Conservation (phyloP, 1,140 invertebrate species). For the Drosophila busckii region DNA sequence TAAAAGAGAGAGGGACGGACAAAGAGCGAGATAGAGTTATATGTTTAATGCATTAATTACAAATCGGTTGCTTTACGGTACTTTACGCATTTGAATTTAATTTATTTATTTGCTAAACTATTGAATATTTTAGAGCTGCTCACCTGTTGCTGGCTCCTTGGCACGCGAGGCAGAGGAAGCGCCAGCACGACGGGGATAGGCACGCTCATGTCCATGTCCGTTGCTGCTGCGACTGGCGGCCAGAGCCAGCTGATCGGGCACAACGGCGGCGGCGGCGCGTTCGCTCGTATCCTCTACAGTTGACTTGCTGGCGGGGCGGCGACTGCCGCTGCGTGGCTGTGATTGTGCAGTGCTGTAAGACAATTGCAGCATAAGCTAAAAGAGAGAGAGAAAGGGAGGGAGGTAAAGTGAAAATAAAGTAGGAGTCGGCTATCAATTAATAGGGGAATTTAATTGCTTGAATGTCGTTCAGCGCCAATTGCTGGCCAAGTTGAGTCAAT, state of each 20-base stretch:
- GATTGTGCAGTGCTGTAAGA: conserved; percentile 7
- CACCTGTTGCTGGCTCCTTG: conserved; percentile 24
- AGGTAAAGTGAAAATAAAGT: conserved; percentile 1
- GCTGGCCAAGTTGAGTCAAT: conserved; percentile 17
- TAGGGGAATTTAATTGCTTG: conserved; percentile 12
- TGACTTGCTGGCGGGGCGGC: conserved; percentile 10
- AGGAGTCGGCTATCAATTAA: too few species aligned
- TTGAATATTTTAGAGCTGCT: background rate
- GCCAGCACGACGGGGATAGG: conserved; percentile 39
- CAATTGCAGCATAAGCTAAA: conserved; percentile 9
- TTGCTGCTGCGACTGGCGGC: conserved; percentile 50
- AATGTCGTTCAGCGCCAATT: conserved; percentile 6
- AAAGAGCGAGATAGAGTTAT: background rate
- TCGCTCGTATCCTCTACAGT: conserved; percentile 45
- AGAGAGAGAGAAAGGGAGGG: background rate
- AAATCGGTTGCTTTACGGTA: too few species aligned
- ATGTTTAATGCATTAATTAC: background rate
- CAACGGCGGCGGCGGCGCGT: conserved; percentile 21
- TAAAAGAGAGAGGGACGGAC: background rate
- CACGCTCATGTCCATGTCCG: conserved; percentile 43
- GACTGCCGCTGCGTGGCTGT: conserved; percentile 27
- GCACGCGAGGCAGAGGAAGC: conserved; percentile 4
- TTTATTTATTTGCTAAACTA: background rate
- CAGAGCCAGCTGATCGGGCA: conserved; percentile 56
- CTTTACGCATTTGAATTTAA: too few species aligned